Evolutionary conservation across 2,888 invertebrate species (phyloP).

Genomic region (Hipparchia sbordonii): DNA sequence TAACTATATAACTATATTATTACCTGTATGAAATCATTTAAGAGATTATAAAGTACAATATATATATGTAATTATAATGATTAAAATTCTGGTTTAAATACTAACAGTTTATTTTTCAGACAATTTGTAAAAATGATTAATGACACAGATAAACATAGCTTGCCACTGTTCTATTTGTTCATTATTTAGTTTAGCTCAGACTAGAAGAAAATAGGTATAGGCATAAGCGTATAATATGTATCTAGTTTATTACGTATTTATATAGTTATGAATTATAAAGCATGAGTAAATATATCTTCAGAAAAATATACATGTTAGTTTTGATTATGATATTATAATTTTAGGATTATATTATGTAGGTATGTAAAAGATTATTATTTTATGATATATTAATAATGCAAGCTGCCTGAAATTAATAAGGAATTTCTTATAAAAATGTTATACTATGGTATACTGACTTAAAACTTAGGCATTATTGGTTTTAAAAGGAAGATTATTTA

Average conservation of each 20-base stretch:
- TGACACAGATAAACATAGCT: background rate
- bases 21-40: constrained; percentile 5
- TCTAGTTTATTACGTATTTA: background rate
- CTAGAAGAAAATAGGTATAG: constrained; percentile 10
- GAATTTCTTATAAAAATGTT: background rate
- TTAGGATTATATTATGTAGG: background rate
- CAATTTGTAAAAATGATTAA: background rate
- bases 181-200: background rate
- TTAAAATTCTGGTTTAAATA: background rate
- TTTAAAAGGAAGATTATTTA: constrained; percentile 23
- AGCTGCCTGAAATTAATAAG: background rate
- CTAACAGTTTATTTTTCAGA: background rate
- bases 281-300: background rate
- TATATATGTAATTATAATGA: background rate
- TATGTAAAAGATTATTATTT: background rate
- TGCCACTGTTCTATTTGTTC: background rate
- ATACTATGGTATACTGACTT: constrained; percentile 13
- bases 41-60: background rate
- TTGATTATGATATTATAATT: background rate
- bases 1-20: background rate
- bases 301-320: background rate
- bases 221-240: background rate
- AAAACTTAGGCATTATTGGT: constrained; percentile 13
- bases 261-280: background rate
- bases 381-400: background rate